These are phyloP conservation scores for Helicoverpa zea DNA, from an alignment of 1,140 invertebrate species.

Conservation along the genomic window DNA sequence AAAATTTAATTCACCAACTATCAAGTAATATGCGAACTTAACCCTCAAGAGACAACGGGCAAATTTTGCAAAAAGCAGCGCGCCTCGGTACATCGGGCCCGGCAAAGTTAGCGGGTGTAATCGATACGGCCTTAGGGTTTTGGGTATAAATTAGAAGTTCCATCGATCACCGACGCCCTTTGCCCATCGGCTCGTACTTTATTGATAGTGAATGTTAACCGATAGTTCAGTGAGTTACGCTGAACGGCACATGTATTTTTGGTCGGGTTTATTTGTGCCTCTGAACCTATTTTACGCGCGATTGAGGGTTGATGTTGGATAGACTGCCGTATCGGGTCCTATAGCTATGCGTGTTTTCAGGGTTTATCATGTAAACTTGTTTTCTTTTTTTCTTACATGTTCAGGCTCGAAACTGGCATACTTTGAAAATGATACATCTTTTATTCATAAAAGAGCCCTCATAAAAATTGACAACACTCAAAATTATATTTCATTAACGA, in stretches of 20 bases:
- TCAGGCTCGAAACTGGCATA: background rate
- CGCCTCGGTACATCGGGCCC: conserved; percentile 57
- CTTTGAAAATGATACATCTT: background rate
- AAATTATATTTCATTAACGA: background rate
- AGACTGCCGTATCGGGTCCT: background rate
- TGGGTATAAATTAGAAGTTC: conserved; percentile 83
- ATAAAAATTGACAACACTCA: background rate
- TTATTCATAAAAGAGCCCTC: background rate
- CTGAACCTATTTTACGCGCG: conserved; percentile 12
- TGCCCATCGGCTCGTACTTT: conserved; percentile 82
- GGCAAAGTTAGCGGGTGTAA: conserved; percentile 76
- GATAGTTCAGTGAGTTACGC: conserved; percentile 72
- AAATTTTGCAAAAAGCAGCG: conserved; percentile 73
- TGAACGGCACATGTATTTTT: conserved; percentile 60
- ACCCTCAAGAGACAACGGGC: conserved; percentile 62
- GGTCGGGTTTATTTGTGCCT: conserved; percentile 44
- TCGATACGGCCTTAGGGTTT: conserved; percentile 84
- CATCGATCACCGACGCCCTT: conserved; percentile 83
- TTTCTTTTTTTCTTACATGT: too few species aligned
- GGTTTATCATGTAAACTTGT: background rate
- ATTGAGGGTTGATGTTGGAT: conserved; percentile 20
- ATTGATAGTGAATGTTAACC: conserved; percentile 78
- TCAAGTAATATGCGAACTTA: conserved; percentile 56
- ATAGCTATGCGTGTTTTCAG: background rate
- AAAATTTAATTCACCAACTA: conserved; percentile 52